Conservation (phyloP, 2,113 vertebrate species). For the Hippocampus barbouri region DNA sequence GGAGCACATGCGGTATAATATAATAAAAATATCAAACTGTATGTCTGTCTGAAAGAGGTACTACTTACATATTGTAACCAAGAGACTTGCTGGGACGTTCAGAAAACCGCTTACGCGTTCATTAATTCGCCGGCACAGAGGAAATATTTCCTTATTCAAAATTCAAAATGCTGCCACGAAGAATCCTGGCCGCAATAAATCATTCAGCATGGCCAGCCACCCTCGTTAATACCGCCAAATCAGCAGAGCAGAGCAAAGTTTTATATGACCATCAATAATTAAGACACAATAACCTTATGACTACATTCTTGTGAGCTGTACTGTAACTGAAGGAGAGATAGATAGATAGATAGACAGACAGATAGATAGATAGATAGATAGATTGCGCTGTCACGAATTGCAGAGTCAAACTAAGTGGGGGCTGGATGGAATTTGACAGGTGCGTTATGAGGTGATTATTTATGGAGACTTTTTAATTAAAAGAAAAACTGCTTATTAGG, state of each 20-base stretch:
- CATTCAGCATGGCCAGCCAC: slow-evolving; percentile 57
- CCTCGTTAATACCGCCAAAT: slow-evolving; percentile 65
- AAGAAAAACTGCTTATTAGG: slow-evolving; percentile 78
- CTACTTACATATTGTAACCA: slow-evolving; percentile 28
- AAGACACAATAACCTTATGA: slow-evolving; percentile 66
- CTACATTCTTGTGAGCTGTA: slow-evolving; percentile 48
- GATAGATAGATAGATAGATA: slow-evolving; percentile 15
- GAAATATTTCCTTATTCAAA: slow-evolving; percentile 68
- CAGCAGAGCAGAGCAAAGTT: slow-evolving; percentile 61
- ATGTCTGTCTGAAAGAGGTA: slow-evolving; percentile 8
- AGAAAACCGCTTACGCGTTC: slow-evolving; percentile 46
- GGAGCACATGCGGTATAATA: too few relatives aligned
- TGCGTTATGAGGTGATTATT: slow-evolving; percentile 78
- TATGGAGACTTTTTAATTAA: slow-evolving; percentile 79
- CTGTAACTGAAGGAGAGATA: slow-evolving; percentile 20
- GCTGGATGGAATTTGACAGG: slow-evolving; percentile 73
- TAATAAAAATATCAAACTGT: not conserved
- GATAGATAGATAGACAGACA: slow-evolving; percentile 6
- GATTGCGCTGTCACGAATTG: slow-evolving; percentile 37
- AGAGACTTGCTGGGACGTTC: slow-evolving; percentile 49
- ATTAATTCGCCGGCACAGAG: slow-evolving; percentile 58
- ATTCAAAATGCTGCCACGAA: slow-evolving; percentile 65
- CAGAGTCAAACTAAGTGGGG: slow-evolving; percentile 62
- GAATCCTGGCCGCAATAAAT: slow-evolving; percentile 69
- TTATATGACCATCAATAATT: slow-evolving; percentile 74